A percentile compares a stretch with the other conserved stretches of the same genome.
phyloP scores from a whole-genome alignment of 2,888 invertebrate species.

The Plebejus melissa region DNA sequence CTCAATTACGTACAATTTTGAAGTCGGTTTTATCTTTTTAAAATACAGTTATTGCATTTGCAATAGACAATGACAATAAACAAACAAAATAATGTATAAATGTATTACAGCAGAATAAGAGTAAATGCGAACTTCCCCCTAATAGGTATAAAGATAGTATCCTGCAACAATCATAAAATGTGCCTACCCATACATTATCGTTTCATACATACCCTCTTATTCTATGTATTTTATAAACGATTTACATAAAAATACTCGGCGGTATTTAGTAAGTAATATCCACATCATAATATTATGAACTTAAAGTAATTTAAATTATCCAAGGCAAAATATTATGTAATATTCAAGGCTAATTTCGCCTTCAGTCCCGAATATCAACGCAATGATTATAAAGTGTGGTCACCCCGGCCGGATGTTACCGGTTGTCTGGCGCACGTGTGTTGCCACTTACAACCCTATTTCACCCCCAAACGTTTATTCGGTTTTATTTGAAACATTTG shows the following conservation, averaged over 20 bases:
- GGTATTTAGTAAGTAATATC: too few species aligned
- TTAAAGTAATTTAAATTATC: background rate
- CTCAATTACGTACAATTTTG: too few species aligned
- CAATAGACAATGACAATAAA: too few species aligned
- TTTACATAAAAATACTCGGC: too few species aligned
- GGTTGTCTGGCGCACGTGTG: slow-evolving; percentile 58
- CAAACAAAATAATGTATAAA: too few species aligned
- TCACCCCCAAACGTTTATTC: background rate
- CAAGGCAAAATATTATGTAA: background rate
- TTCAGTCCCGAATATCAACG: slow-evolving; percentile 16
- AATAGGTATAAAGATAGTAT: background rate
- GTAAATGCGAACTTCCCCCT: background rate
- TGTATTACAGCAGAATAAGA: background rate
- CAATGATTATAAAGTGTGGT: slow-evolving; percentile 22
- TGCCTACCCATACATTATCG: background rate
- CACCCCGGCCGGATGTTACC: slow-evolving; percentile 49
- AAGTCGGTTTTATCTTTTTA: too few species aligned
- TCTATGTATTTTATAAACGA: too few species aligned
- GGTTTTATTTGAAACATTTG: slow-evolving; percentile 28
- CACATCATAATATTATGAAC: background rate
- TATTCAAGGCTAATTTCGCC: background rate
- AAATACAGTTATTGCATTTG: too few species aligned
- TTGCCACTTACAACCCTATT: slow-evolving; percentile 45
- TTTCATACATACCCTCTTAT: too few species aligned
- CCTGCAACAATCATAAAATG: background rate